Evolutionary conservation across 2,797 vertebrate genomes (phyloP).

Genomic region (Coregonus sp.): DNA sequence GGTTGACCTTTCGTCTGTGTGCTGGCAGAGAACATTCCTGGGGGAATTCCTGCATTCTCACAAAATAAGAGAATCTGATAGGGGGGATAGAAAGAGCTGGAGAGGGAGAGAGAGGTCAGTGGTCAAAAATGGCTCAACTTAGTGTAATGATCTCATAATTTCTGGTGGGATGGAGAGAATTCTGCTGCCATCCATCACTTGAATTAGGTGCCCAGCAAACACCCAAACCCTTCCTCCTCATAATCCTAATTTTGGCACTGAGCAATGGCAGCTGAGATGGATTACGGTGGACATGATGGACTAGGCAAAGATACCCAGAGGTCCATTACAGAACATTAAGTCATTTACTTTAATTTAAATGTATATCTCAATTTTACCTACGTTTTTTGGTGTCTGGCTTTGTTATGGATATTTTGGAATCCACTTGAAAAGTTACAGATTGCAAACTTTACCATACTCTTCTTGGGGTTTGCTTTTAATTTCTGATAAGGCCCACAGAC

Average conservation of each 20-base stretch:
- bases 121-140: slow-evolving; percentile 19
- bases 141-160: slow-evolving; percentile 29
- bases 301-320: background rate
- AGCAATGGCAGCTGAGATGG: background rate
- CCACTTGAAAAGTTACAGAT: background rate
- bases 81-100: background rate
- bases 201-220: background rate
- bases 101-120: slow-evolving; percentile 19
- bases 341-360: background rate
- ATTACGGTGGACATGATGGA: background rate
- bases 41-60: slow-evolving; percentile 47
- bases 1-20: background rate
- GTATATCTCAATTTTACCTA: background rate
- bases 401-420: background rate
- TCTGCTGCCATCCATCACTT: background rate
- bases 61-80: slow-evolving; percentile 25
- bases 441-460: background rate
- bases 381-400: background rate
- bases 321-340: background rate
- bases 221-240: background rate
- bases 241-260: background rate
- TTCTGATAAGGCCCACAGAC: background rate
- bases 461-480: background rate
- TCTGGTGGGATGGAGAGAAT: slow-evolving; percentile 1
- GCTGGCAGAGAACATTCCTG: slow-evolving; percentile 38